Evolutionary conservation across 2,797 vertebrate species (phyloP), one percentile per base, ranked within the genome.

Genomic region (Cirrhinus mrigala): DNA sequence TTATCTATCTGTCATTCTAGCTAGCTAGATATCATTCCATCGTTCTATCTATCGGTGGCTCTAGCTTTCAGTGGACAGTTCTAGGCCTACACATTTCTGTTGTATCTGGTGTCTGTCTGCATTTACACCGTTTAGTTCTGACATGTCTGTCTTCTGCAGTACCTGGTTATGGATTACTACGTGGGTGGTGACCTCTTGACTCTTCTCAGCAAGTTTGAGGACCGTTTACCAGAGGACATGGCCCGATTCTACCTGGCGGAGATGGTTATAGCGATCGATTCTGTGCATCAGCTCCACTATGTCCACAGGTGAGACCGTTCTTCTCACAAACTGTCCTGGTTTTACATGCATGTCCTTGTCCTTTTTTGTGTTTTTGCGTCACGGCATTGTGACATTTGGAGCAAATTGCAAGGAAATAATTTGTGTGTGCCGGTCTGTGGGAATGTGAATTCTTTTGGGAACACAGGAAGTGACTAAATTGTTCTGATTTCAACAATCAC

Each of bases 91-190:
- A 11, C 29, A 16, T 69, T 11, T 70, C 16, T n/a, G 7, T 74
- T 27, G 22, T 48, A 44, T 79, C 40, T 79, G 40, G 22, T 62
- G n/a, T 79, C 15, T 62, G 58, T 48, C 22, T 60, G 14, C 2
- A 44, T 44, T 44, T 27, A 44, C 37, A n/a, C 37, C 15, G 7
- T 76, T 62, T 27, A 11, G 22, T 78, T 46, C 60, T 79, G 60
- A 33, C 60, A 46, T 37, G 2, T 52, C 27, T 40, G 22, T 81
- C 10, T 56, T 37, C 90, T 27, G 0, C 50, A 99, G 98, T 99
- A 99, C 94, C 95, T 99, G 91, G 98, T 99, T 91, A 99, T 99
- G 98, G 98, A 99, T 96, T 99, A 99, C 93, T 99, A 99, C 14
- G 98, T 99, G 91, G 98, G 98, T 58, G 98, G 98, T 46, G 98